Base-by-base conservation (phyloP, 1,140 invertebrate species). In the Aphis gossypii region DNA sequence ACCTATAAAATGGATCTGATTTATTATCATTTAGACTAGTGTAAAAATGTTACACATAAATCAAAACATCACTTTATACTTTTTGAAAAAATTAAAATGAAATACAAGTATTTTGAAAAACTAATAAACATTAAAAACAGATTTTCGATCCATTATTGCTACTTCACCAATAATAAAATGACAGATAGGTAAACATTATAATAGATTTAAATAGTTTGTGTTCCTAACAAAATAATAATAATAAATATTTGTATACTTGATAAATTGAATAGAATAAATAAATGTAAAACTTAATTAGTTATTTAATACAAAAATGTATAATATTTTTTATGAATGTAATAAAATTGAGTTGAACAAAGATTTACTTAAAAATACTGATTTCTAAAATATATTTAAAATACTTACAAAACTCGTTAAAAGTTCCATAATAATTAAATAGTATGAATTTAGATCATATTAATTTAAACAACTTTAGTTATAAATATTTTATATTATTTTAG, bases 1-100 rank as follows among this genome's bases (percentile, higher is more conserved):
- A 89, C 87, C 87, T 89, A 89, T 89, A 38, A 41, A 89, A 54
- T 54, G 25, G 35, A 38, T 38, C 51, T 89, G 48, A 54, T 38
- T 56, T 54, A 89, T 38, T 51, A 56, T 38, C 48, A 9, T 25
- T 89, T 25, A 41, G n/a, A 41, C 21, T 56, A 89, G 23, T 56
- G 48, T 89, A 89, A 89, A 25, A 56, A 38, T 89, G 3, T 89
- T 46, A 30, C 20, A 48, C 30, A 88, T 88, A n/a, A 88, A 88
- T 51, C 86, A 48, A 88, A 48, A 88, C 44, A 87, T 46, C 44
- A 38, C 21, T 38, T 83, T 23, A 83, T 83, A 23, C 44, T 44
- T 11, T 84, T 41, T 1, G 44, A 11, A 44, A 7, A 84, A 84
- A 84, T 44, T 44, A 41, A 41, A 84, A 41, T 44, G 23, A 9